phyloP scores from a whole-genome alignment of 2,888 invertebrate species.

The Nomada flava region DNA sequence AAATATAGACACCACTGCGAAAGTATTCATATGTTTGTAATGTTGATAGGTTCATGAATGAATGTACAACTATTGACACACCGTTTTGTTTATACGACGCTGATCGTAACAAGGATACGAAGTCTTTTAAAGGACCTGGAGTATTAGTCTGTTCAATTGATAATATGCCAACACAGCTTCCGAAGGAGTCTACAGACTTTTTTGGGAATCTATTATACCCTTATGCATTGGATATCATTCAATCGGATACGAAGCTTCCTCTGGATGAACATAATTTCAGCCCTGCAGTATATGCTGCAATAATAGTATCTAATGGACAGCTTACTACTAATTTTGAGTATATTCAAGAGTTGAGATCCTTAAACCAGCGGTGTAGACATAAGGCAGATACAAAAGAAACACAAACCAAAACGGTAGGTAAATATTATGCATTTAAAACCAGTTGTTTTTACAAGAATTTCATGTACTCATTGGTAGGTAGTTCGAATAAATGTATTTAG shows the following conservation, averaged over 20 bases:
- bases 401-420: slow-evolving; percentile 86
- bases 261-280: slow-evolving; percentile 91
- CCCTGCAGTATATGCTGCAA: slow-evolving; percentile 91
- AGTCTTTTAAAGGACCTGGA: slow-evolving; percentile 98
- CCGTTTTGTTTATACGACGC: slow-evolving; percentile 99
- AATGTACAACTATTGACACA: slow-evolving; percentile 99
- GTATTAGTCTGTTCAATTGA: slow-evolving; percentile 99
- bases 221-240: slow-evolving; percentile 94
- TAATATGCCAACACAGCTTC: slow-evolving; percentile 99
- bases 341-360: slow-evolving; percentile 93
- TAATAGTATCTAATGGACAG: slow-evolving; percentile 97
- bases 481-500: neutral
- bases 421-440: neutral
- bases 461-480: neutral
- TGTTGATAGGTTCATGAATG: slow-evolving; percentile 94
- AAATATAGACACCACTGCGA: neutral
- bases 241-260: slow-evolving; percentile 92
- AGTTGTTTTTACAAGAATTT: neutral
- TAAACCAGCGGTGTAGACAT: slow-evolving; percentile 88
- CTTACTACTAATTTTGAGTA: slow-evolving; percentile 97
- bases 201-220: slow-evolving; percentile 97
- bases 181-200: slow-evolving; percentile 98
- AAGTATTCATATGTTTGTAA: slow-evolving; percentile 6
- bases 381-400: slow-evolving; percentile 88
- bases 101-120: slow-evolving; percentile 98